These are phyloP conservation scores for Galeruca laticollis DNA, from an alignment of 2,888 invertebrate genomes.

Conservation along the genomic window DNA sequence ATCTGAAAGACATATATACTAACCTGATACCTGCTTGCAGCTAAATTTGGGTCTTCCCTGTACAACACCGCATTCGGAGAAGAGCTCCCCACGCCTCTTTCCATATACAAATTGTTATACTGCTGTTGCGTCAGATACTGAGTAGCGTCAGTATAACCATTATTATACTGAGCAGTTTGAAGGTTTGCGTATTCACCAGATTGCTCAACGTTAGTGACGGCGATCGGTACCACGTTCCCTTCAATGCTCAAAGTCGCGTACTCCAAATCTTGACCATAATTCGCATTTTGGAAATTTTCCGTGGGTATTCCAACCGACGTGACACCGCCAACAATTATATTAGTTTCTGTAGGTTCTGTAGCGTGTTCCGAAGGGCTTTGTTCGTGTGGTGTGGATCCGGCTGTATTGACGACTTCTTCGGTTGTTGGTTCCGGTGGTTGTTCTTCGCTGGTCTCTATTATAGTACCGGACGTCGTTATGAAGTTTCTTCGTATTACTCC, in stretches of 20 bases:
- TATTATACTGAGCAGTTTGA: slow-evolving; percentile 71
- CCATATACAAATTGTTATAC: slow-evolving; percentile 53
- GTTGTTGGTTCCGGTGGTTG: slow-evolving; percentile 56
- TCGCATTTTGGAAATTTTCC: slow-evolving; percentile 29
- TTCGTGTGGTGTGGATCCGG: slow-evolving; percentile 47
- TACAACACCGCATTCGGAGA: slow-evolving; percentile 71
- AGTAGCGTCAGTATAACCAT: slow-evolving; percentile 55
- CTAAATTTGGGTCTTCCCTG: slow-evolving; percentile 75
- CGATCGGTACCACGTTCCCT: slow-evolving; percentile 43
- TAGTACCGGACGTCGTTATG: slow-evolving; percentile 64
- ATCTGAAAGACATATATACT: too few relatives aligned
- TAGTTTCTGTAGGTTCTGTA: slow-evolving; percentile 31
- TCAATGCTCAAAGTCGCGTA: slow-evolving; percentile 45
- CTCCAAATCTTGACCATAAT: slow-evolving; percentile 42
- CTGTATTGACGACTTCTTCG: slow-evolving; percentile 62
- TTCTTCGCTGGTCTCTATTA: slow-evolving; percentile 58
- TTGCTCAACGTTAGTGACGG: slow-evolving; percentile 52
- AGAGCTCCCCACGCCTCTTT: slow-evolving; percentile 66
- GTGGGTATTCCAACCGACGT: slow-evolving; percentile 34
- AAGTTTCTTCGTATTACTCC: slow-evolving; percentile 58
- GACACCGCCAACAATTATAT: not conserved
- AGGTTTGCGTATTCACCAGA: slow-evolving; percentile 73
- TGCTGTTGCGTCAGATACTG: slow-evolving; percentile 58
- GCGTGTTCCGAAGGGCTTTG: slow-evolving; percentile 43
- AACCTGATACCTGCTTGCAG: slow-evolving; percentile 68